These are phyloP conservation scores for Tipula confusa DNA, from an alignment of 2,888 invertebrate genomes.

Conservation along the genomic window DNA sequence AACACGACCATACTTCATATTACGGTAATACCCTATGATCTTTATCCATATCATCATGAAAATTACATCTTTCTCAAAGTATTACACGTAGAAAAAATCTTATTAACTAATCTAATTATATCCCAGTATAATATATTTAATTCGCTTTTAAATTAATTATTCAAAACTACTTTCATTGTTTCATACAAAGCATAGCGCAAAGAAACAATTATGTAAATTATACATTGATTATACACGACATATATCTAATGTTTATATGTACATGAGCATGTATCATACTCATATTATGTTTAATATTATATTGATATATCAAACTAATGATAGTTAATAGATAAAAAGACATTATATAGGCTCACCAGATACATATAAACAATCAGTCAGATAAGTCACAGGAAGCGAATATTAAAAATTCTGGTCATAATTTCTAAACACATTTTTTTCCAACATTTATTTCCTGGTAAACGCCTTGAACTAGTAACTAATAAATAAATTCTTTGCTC, in stretches of 20 bases:
- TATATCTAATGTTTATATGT: background rate
- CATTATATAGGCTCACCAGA: background rate
- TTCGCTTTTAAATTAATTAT: background rate
- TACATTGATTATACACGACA: background rate
- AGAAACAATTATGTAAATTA: background rate
- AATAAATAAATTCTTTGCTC: background rate
- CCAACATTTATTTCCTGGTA: background rate
- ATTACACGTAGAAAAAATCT: too few species aligned
- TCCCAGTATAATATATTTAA: background rate
- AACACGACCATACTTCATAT: too few species aligned
- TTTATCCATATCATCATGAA: too few species aligned
- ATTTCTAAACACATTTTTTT: background rate
- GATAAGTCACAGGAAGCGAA: background rate
- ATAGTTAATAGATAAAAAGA: background rate
- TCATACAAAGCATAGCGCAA: background rate
- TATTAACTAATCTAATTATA: background rate
- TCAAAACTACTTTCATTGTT: background rate
- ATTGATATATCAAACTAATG: too few species aligned
- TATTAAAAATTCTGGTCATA: conserved; percentile 20
- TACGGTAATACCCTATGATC: too few species aligned
- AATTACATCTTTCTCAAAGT: too few species aligned
- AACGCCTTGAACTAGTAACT: conserved; percentile 12
- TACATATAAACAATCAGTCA: background rate
- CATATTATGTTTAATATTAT: background rate
- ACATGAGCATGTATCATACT: too few species aligned